These are phyloP conservation scores for Hydrolagus affinis DNA, from an alignment of 2,113 vertebrate genomes.

Conservation along the genomic window DNA sequence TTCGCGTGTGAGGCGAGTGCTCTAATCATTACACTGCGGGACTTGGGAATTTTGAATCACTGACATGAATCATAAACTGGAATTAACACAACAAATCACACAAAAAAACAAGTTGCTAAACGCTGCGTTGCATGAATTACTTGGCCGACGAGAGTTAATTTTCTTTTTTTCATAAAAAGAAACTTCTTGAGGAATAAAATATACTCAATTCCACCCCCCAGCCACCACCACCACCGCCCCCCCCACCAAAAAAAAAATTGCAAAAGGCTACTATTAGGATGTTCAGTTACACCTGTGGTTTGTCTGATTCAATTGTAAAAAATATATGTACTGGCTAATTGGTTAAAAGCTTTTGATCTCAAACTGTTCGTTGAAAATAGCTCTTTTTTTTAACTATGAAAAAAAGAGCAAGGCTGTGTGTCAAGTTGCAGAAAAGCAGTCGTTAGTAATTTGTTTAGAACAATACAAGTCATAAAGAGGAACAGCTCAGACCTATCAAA, in stretches of 20 bases:
- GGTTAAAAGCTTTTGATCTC: constrained; percentile 99
- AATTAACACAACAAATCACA: no score
- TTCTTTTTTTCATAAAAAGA: no score
- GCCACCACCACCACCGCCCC: no score
- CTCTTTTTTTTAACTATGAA: constrained; percentile 58
- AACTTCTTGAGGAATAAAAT: no score
- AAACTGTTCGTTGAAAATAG: constrained; percentile 94
- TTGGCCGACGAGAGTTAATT: neutral
- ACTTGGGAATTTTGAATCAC: no score
- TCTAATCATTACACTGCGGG: no score
- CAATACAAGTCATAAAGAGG: constrained; percentile 94
- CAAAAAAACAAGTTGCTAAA: neutral
- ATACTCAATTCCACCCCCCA: no score
- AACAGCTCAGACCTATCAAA: constrained; percentile 85
- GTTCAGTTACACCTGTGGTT: constrained; percentile 99
- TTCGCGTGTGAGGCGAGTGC: no score
- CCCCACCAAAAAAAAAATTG: constrained; percentile 88
- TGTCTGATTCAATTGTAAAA: constrained; percentile 99
- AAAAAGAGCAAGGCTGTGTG: neutral
- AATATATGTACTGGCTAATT: constrained; percentile 98
- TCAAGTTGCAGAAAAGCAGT: constrained; percentile 65
- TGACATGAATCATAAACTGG: no score
- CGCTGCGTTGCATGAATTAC: neutral
- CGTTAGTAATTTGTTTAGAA: constrained; percentile 97
- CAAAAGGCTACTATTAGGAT: constrained; percentile 88